A percentile compares a stretch with the other conserved stretches of the same genome.
Evolutionary conservation across 2,797 vertebrate species (phyloP).

Genomic region (Urocyon cinereoargenteus): DNA sequence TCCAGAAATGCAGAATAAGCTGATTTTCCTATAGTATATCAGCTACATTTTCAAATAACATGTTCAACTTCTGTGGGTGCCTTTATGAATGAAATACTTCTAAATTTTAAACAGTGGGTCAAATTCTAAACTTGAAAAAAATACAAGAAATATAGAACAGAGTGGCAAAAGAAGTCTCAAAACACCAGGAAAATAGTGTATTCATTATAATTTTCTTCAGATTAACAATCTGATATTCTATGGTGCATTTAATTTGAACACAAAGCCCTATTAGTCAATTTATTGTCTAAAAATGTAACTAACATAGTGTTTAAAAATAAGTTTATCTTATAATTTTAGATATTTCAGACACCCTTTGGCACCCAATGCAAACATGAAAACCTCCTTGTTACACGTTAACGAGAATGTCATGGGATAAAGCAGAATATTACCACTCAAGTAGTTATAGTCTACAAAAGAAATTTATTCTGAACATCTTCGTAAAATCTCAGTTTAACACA

Average conservation of each 20-base stretch:
- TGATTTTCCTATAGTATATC: not conserved
- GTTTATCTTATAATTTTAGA: not conserved
- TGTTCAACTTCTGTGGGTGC: not conserved
- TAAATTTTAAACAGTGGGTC: constrained; percentile 4
- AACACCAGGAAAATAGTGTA: not conserved
- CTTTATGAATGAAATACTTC: not conserved
- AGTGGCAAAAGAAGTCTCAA: not conserved
- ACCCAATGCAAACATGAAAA: not conserved
- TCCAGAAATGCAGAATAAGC: not conserved
- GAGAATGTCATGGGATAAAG: not conserved
- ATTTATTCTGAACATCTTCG: not conserved
- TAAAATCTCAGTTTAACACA: not conserved
- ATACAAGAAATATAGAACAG: not conserved
- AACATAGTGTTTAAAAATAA: not conserved
- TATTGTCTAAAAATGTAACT: constrained; percentile 15
- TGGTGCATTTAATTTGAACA: not conserved
- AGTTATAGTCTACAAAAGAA: not conserved
- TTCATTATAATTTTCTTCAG: not conserved
- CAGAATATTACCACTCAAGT: not conserved
- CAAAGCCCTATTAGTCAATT: not conserved
- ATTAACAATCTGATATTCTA: not conserved
- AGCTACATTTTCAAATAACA: constrained; percentile 24
- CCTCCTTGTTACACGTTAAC: not conserved
- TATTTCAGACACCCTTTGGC: not conserved
- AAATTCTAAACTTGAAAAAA: not conserved